phyloP scores from a whole-genome alignment of 2,797 vertebrate species.

The Capromys pilorides region DNA sequence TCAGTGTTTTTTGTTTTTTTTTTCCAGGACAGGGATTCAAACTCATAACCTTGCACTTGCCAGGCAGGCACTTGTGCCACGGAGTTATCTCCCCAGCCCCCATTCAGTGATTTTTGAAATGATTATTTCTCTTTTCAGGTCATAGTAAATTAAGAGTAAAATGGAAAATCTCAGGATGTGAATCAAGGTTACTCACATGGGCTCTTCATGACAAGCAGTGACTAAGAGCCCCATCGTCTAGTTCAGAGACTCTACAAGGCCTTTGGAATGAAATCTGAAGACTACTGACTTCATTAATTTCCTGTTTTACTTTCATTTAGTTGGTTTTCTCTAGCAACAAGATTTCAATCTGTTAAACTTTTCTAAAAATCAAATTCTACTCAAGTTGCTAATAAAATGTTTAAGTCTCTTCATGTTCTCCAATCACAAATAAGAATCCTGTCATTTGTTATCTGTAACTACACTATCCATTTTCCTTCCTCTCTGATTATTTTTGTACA shows the following conservation, averaged over 20 bases:
- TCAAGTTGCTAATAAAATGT: background rate
- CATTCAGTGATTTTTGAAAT: constrained; percentile 12
- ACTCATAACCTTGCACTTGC: too few species aligned
- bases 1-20: background rate
- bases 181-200: background rate
- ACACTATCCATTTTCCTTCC: background rate
- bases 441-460: background rate
- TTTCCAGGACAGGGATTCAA: too few species aligned
- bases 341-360: background rate
- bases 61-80: too few species aligned
- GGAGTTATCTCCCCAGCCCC: too few species aligned
- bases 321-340: background rate
- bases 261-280: background rate
- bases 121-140: background rate
- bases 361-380: constrained; percentile 34
- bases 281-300: background rate
- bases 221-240: background rate
- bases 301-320: constrained; percentile 6
- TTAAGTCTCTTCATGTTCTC: background rate
- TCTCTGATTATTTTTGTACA: background rate
- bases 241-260: background rate
- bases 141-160: background rate
- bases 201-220: background rate
- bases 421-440: background rate
- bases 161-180: background rate